Percentiles rank a stretch among this genome's conserved stretches.
These are phyloP conservation scores for Caretta caretta DNA, from an alignment of 2,113 vertebrate genomes.

Conservation along the genomic window DNA sequence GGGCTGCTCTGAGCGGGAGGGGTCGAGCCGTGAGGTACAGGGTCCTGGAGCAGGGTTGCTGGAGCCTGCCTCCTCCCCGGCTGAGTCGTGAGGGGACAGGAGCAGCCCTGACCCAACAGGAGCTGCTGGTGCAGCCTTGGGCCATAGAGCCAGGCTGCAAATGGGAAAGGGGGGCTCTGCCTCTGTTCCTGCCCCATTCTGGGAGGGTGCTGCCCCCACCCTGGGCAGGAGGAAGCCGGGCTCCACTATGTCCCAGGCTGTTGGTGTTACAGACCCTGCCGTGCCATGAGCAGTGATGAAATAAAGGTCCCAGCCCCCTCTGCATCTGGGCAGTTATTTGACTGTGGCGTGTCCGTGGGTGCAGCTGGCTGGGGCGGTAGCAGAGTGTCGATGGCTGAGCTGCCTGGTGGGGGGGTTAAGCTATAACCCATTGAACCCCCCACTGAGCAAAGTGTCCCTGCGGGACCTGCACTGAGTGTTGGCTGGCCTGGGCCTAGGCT, in stretches of 20 bases:
- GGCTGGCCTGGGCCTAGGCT: background rate
- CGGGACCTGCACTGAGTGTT: background rate
- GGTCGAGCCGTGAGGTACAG: background rate
- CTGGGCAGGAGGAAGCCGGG: background rate
- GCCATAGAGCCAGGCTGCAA: background rate
- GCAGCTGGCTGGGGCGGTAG: background rate
- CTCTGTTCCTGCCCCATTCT: background rate
- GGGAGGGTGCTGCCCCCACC: accelerated
- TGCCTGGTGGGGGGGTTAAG: background rate
- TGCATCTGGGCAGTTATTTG: slow-evolving; percentile 33
- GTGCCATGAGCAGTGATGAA: background rate
- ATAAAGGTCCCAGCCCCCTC: slow-evolving; percentile 55
- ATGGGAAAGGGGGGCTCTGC: background rate
- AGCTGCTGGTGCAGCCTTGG: background rate
- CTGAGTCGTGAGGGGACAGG: background rate
- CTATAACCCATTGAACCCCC: background rate
- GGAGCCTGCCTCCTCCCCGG: background rate
- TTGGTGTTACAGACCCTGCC: background rate
- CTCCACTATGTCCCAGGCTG: accelerated
- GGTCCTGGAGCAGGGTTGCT: background rate
- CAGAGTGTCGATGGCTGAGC: background rate
- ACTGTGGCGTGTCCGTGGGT: background rate
- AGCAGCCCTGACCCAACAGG: background rate
- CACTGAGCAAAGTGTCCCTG: background rate
- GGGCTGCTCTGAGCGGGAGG: background rate